Conservation (phyloP, 2,888 invertebrate species). For the Gortyna flavago region DNA sequence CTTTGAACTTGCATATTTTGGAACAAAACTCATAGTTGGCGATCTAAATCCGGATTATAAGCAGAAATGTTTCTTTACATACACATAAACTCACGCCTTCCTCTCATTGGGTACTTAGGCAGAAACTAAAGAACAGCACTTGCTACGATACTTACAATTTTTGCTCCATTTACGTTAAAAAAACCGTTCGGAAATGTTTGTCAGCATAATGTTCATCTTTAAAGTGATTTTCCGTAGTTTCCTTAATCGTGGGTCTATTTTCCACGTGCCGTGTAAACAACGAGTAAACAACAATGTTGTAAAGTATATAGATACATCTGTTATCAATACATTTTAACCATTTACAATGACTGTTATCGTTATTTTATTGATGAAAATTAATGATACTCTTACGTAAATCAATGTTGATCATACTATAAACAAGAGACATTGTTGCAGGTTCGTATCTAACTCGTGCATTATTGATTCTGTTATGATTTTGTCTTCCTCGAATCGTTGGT, state of each 20-base stretch:
- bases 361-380: constrained; percentile 25
- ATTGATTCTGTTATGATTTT: neutral
- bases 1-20: neutral
- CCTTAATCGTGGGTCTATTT: neutral
- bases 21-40: neutral
- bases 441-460: neutral
- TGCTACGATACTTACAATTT: neutral
- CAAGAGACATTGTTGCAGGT: constrained; percentile 43
- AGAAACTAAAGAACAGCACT: neutral
- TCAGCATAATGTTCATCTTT: neutral
- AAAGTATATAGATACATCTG: constrained; percentile 3
- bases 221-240: constrained; percentile 3
- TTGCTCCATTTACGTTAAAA: neutral
- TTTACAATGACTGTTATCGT: constrained; percentile 21
- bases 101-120: too few relatives aligned
- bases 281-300: constrained; percentile 23
- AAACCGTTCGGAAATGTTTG: neutral
- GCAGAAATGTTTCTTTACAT: neutral
- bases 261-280: constrained; percentile 30
- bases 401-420: constrained; percentile 27
- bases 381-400: constrained; percentile 46
- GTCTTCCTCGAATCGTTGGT: neutral
- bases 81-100: neutral
- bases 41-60: neutral
- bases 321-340: constrained; percentile 13